Conservation (phyloP, 2,797 vertebrate species). For the Menidia menidia region DNA sequence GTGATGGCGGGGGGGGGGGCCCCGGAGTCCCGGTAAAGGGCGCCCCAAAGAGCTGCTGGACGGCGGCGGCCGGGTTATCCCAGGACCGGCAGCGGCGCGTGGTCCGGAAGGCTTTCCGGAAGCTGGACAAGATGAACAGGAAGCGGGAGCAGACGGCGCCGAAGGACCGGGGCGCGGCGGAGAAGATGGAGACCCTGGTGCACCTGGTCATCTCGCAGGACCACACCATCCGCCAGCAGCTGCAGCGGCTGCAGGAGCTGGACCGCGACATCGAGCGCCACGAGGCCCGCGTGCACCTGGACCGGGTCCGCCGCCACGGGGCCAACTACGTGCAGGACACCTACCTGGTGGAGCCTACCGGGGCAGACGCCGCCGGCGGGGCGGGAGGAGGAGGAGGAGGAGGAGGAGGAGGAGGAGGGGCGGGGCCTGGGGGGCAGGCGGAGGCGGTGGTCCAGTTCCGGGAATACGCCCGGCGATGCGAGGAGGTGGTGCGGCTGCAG, state of each 20-base stretch:
- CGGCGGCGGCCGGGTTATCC: conserved; percentile 72
- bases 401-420: conserved; percentile 38
- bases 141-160: conserved; percentile 81
- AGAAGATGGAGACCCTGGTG: conserved; percentile 96
- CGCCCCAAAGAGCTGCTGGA: conserved; percentile 63
- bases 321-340: conserved; percentile 98
- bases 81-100: conserved; percentile 93
- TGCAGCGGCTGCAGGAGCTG: conserved; percentile 91
- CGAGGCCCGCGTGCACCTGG: conserved; percentile 91
- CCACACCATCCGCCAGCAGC: conserved; percentile 96
- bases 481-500: conserved; percentile 89
- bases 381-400: conserved; percentile 41
- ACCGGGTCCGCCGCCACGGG: conserved; percentile 91
- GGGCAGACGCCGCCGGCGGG: conserved; percentile 47
- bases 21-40: conserved; percentile 55
- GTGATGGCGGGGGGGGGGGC: conserved; percentile 73
- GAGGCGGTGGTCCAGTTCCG: conserved; percentile 82
- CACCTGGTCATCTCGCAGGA: conserved; percentile 97
- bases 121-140: conserved; percentile 93
- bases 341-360: conserved; percentile 85
- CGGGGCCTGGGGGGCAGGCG: conserved; percentile 41
- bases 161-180: conserved; percentile 81
- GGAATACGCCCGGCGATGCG: conserved; percentile 87
- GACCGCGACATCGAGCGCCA: conserved; percentile 93
- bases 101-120: conserved; percentile 95